phyloP scores from a whole-genome alignment of 2,113 vertebrate genomes.

The Pedetes capensis region DNA sequence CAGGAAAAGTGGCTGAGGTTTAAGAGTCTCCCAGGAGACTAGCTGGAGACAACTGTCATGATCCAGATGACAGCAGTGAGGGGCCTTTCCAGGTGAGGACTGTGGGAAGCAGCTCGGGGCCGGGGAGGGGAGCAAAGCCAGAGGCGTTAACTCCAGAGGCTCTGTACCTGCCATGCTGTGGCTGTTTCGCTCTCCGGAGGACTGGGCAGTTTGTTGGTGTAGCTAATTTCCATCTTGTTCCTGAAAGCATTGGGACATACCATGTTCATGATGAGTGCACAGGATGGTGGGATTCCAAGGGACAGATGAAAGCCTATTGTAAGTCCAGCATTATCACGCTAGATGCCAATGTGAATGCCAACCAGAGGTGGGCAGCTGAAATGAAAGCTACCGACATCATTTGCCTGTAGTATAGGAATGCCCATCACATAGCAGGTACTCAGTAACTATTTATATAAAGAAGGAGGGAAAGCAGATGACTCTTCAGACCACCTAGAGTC shows the following conservation, averaged over 20 bases:
- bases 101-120: no score
- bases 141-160: not conserved
- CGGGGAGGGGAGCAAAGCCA: not conserved
- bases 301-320: not conserved
- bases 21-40: not conserved
- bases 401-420: not conserved
- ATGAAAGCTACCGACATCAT: not conserved
- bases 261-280: not conserved
- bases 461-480: not conserved
- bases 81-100: not conserved
- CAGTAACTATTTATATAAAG: not conserved
- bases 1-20: not conserved
- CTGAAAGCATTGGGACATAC: not conserved
- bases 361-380: not conserved
- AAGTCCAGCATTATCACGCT: not conserved
- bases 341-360: not conserved
- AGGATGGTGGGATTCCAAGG: not conserved
- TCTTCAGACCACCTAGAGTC: not conserved
- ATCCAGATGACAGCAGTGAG: not conserved
- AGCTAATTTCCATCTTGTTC: not conserved
- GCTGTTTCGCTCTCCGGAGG: not conserved
- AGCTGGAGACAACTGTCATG: not conserved
- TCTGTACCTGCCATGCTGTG: not conserved
- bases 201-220: not conserved
- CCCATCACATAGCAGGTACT: not conserved